phyloP scores from a whole-genome alignment of 2,113 vertebrate species.

The Notarius lentiginosus region DNA sequence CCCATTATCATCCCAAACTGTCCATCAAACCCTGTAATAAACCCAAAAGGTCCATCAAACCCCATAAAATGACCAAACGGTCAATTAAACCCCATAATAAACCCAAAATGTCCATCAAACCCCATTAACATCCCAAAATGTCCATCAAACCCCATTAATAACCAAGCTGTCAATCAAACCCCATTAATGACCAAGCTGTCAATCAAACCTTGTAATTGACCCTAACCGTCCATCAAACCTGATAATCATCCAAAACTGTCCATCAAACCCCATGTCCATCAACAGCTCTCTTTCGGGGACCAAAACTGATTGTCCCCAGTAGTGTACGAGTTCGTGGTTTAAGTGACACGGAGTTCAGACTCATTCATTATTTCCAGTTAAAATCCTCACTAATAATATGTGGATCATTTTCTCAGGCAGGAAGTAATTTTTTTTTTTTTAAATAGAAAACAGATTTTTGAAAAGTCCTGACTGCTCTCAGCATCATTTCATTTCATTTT shows the following conservation, averaged over 20 bases:
- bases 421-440: neutral
- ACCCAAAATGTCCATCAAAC: neutral
- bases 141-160: too few relatives aligned
- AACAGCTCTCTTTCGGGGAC: neutral
- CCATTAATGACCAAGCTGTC: too few relatives aligned
- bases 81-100: neutral
- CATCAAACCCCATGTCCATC: neutral
- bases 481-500: neutral
- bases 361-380: neutral
- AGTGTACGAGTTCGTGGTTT: too few relatives aligned
- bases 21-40: neutral
- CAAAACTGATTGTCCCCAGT: too few relatives aligned
- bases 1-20: neutral
- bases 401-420: neutral
- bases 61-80: neutral
- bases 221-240: neutral
- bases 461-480: neutral
- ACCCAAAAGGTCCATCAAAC: too few relatives aligned
- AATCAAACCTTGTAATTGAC: neutral
- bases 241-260: neutral
- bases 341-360: neutral
- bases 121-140: neutral
- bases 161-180: too few relatives aligned
- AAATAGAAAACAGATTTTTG: neutral
- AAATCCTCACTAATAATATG: neutral